Conservation (phyloP, 37 sponge, comb jelly and placozoan species). For the Oscarella lobularis region DNA sequence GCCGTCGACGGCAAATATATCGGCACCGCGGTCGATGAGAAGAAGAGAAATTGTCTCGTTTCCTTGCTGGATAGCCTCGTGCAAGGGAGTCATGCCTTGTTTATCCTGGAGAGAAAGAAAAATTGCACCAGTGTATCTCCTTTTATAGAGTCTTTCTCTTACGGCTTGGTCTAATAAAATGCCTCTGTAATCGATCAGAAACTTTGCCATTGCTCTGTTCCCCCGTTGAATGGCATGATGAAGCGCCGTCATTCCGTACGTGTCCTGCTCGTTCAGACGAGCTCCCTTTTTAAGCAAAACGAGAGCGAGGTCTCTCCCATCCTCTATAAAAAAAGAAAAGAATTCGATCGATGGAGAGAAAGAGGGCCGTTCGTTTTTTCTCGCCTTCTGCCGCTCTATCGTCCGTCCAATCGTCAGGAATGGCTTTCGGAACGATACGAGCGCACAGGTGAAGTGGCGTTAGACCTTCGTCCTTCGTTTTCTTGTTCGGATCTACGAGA, state of each 20-base stretch:
- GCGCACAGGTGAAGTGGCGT: neutral
- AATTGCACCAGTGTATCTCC: no score
- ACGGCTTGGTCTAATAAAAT: no score
- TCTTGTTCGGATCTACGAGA: neutral
- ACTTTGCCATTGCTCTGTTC: neutral
- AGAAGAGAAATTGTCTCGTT: neutral
- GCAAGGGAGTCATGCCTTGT: neutral
- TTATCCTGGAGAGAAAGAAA: neutral
- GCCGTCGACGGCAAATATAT: neutral
- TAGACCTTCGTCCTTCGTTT: neutral
- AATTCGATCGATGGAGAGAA: no score
- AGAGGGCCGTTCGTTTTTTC: no score
- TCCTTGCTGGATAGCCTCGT: neutral
- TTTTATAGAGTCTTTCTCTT: no score
- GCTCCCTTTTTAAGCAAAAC: neutral
- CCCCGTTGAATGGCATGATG: slow-evolving; percentile 1
- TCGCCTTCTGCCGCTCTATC: no score
- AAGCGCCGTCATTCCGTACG: slow-evolving; percentile 1
- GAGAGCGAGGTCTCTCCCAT: no score
- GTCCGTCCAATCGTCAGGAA: no score
- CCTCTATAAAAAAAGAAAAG: no score
- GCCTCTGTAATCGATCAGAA: no score
- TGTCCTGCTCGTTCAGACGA: neutral
- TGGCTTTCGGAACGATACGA: no score
- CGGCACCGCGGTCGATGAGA: neutral